Conservation (phyloP, 2,113 vertebrate genomes). For the Vombatus ursinus region DNA sequence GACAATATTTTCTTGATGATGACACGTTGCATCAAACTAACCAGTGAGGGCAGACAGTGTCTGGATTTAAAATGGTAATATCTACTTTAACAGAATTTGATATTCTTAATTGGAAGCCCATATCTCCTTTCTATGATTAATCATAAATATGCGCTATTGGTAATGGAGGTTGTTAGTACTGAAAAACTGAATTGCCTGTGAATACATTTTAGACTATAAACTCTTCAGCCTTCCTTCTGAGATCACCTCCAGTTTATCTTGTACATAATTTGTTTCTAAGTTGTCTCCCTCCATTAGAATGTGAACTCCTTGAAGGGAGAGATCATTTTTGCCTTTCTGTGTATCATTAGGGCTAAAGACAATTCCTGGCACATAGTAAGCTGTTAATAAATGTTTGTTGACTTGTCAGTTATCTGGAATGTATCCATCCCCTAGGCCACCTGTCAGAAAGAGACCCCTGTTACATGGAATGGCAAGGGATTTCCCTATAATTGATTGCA, state of each 20-base stretch:
- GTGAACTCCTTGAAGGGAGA: background rate
- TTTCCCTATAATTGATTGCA: background rate
- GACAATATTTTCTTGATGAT: background rate
- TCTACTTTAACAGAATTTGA: background rate
- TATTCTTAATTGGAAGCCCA: background rate
- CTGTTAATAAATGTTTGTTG: background rate
- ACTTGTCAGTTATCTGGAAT: fast-evolving
- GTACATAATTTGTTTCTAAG: background rate
- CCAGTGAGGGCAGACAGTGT: background rate
- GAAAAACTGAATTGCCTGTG: background rate
- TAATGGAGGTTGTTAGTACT: background rate
- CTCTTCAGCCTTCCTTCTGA: background rate
- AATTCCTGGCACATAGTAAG: background rate
- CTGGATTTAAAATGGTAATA: background rate
- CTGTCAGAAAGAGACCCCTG: background rate
- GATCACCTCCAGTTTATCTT: background rate
- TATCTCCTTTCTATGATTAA: background rate
- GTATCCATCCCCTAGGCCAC: background rate
- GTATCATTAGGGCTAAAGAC: background rate
- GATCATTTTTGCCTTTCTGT: background rate
- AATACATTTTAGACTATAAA: background rate
- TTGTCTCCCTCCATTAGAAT: background rate
- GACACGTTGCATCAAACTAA: background rate
- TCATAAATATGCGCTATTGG: background rate
- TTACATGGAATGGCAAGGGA: background rate